phyloP scores from a whole-genome alignment of 2,797 vertebrate genomes.

The Urosaurus nigricauda region DNA sequence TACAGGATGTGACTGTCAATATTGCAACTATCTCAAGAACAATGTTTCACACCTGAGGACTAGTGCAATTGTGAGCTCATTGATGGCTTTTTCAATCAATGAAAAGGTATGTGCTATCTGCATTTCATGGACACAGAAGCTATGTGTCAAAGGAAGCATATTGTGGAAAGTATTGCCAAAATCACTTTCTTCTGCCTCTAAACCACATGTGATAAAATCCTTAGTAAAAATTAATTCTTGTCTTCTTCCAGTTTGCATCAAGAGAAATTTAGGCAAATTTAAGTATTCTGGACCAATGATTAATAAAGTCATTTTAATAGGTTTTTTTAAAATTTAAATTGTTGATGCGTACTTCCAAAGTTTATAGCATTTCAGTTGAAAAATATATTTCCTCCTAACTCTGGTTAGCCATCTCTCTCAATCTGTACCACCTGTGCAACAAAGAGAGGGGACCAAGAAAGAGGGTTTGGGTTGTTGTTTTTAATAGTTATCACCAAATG shows the following conservation, averaged over 20 bases:
- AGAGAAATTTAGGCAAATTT: not conserved
- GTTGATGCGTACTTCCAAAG: not conserved
- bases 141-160: too few relatives aligned
- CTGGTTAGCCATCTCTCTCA: not conserved
- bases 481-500: not conserved
- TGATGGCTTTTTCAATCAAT: too few relatives aligned
- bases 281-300: not conserved
- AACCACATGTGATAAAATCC: too few relatives aligned
- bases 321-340: not conserved
- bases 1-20: too few relatives aligned
- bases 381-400: not conserved
- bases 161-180: too few relatives aligned
- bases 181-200: too few relatives aligned
- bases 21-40: too few relatives aligned
- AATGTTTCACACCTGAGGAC: too few relatives aligned
- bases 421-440: not conserved
- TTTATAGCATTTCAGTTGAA: not conserved
- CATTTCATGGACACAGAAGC: too few relatives aligned
- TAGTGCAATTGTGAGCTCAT: too few relatives aligned
- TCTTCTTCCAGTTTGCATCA: not conserved
- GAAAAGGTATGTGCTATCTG: too few relatives aligned
- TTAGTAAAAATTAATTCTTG: not conserved
- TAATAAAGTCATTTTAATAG: not conserved
- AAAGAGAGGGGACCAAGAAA: not conserved
- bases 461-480: not conserved